Evolutionary conservation across 2,113 vertebrate species (phyloP), one percentile per base, ranked within the genome.

Genomic region (Brachyhypopomus occidentalis): DNA sequence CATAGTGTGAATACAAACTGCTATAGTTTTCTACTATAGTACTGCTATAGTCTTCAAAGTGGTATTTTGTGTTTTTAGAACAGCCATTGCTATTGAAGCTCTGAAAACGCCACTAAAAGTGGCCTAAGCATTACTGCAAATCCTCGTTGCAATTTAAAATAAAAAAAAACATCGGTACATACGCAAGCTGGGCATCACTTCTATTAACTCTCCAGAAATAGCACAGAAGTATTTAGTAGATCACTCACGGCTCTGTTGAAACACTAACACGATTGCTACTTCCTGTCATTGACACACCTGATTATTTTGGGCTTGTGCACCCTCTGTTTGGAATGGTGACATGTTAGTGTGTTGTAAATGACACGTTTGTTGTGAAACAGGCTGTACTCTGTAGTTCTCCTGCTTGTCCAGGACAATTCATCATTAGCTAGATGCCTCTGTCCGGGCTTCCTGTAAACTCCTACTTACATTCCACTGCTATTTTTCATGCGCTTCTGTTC

Each of bases 361-460:
- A 48, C 38, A 45, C 23, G 1, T 34, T 66, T 79, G 77, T n/a
- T 72, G 36, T 72, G 67, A 72, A 72, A 67, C 56, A 63, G 69
- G 69, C 38, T 80, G 78, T 67, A 8, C 78, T 79, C 23, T 60
- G 52, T 25, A 73, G 34, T 3, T 12, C 79, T 67, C 27, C 25
- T 1, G 52, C n/a, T 16, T 27, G 4, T 36, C 23, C 25, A 64
- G 22, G 14, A n/a, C 41, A 36, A 30, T 81, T 72, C 19, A 17
- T 81, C 70, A 55, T 23, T 70, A 74, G 62, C 23, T 73, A 62
- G 62, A 55, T 16, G n/a, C 69, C 70, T 84, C 60, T 81, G 58
- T 25, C 74, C 56, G 41, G 27, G 69, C 69, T 73, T 78, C 70
- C 71, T 55, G 73, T 76, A 77, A 77, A 79, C 72, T 48, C 56